Base-by-base conservation (phyloP, 2,888 invertebrate genomes). In the Eumacrocentrus americanus region DNA sequence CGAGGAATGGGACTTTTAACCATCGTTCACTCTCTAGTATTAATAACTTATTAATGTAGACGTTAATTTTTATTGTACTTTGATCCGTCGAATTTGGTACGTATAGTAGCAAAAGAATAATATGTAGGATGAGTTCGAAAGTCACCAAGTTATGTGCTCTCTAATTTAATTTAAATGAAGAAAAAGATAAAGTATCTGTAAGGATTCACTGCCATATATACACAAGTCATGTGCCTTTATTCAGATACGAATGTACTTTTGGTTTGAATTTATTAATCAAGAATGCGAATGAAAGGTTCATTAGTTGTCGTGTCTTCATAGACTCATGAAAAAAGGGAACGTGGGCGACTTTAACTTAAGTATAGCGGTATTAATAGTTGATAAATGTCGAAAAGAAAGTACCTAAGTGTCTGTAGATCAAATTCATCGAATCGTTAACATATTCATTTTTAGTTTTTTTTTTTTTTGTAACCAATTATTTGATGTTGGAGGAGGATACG, bases 131-230 rank as follows among this genome's bases (percentile, higher is more conserved):
- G 52, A 52, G 14, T 40, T 3, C 22, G 52, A 52, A 16, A 29
- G 25, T 38, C 50, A 50, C n/a, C 35, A 54, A 47, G n/a, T 29
- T 34, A 42, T 35, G 25, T 51, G 60, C 60, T 60, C 60, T 60
- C 60, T 60, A 51, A 58, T 35, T 58, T 18, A 50, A 50, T 58
- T 16, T n/a, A n/a, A n/a, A n/a, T n/a, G n/a, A n/a, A n/a, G n/a
- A n/a, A n/a, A n/a, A 52, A 52, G 35, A 14, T 23, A 48, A 23
- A 29, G 6, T 3, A 22, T 37, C 34, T 52, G 37, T 52, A 37
- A n/a, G n/a, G 46, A 58, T 38, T 63, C 65, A 65, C 65, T 65
- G 62, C 65, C 65, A 65, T 65, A 62, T 57, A 48, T 56, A 35
- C 23, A 29, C 38, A 55, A 51, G 42, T 40, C n/a, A 40, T 34